Conservation (phyloP, 2,888 invertebrate genomes). For the Terebella lapidaria region DNA sequence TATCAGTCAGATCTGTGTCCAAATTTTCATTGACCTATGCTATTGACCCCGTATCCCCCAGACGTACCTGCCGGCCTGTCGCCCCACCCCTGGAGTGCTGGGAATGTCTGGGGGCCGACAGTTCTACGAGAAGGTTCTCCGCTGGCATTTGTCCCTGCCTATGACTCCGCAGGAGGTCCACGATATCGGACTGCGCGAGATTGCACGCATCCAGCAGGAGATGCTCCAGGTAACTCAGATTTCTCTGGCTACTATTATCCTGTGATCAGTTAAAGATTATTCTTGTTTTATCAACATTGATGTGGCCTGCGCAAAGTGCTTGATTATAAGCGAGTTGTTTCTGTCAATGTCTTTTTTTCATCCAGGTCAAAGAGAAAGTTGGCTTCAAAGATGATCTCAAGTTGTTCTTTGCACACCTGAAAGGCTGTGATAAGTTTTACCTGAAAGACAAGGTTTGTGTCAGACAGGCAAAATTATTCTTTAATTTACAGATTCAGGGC, state of each 20-base stretch:
- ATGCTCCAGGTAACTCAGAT: slow-evolving; percentile 24
- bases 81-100: slow-evolving; percentile 30
- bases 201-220: slow-evolving; percentile 39
- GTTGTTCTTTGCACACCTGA: neutral
- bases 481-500: too few relatives aligned
- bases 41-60: too few relatives aligned
- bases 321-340: too few relatives aligned
- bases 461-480: too few relatives aligned
- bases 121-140: slow-evolving; percentile 42
- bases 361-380: neutral
- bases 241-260: too few relatives aligned
- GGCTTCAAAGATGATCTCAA: neutral
- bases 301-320: too few relatives aligned
- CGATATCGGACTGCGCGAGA: slow-evolving; percentile 42
- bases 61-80: neutral
- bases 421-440: too few relatives aligned
- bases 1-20: too few relatives aligned
- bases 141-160: slow-evolving; percentile 45
- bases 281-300: too few relatives aligned
- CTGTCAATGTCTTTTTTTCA: neutral
- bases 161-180: slow-evolving; percentile 46
- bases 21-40: too few relatives aligned
- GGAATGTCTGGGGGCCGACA: slow-evolving; percentile 41
- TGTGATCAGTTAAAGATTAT: too few relatives aligned
- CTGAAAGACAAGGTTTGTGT: too few relatives aligned